A percentile compares a stretch with the other conserved stretches of the same genome.
These are phyloP conservation scores for Matsumyia berberina DNA, from an alignment of 2,888 invertebrate genomes.

Conservation along the genomic window DNA sequence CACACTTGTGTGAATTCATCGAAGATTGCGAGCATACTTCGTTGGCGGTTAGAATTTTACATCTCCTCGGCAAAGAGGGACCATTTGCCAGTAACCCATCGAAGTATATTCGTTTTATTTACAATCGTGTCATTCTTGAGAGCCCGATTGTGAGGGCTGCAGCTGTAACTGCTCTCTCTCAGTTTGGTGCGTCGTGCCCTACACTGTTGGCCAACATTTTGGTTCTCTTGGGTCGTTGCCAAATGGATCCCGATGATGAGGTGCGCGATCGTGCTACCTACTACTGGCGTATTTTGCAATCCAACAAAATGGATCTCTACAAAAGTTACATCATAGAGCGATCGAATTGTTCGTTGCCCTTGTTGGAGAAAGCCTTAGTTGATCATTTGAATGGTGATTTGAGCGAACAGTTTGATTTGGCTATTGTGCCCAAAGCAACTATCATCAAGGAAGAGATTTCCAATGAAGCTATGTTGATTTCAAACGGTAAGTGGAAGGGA, in stretches of 20 bases:
- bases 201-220: constrained; percentile 93
- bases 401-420: constrained; percentile 92
- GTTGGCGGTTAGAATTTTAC: constrained; percentile 97
- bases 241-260: constrained; percentile 99
- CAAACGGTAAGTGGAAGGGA: constrained; percentile 78
- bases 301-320: constrained; percentile 88
- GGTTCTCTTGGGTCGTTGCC: constrained; percentile 93
- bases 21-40: constrained; percentile 99
- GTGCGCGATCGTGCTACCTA: constrained; percentile 99
- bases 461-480: constrained; percentile 83
- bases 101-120: constrained; percentile 92
- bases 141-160: constrained; percentile 98
- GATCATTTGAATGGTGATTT: constrained; percentile 91
- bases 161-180: constrained; percentile 98
- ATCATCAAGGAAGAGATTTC: constrained; percentile 83
- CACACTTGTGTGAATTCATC: constrained; percentile 99
- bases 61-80: constrained; percentile 98
- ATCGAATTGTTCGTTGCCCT: constrained; percentile 92
- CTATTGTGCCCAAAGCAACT: constrained; percentile 90
- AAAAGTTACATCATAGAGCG: constrained; percentile 92
- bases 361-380: constrained; percentile 94
- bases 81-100: constrained; percentile 97
- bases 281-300: constrained; percentile 93
- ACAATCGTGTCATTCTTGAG: constrained; percentile 97
- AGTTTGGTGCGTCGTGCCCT: constrained; percentile 98